Conservation (phyloP, 2,797 vertebrate species). For the Mus caroli region DNA sequence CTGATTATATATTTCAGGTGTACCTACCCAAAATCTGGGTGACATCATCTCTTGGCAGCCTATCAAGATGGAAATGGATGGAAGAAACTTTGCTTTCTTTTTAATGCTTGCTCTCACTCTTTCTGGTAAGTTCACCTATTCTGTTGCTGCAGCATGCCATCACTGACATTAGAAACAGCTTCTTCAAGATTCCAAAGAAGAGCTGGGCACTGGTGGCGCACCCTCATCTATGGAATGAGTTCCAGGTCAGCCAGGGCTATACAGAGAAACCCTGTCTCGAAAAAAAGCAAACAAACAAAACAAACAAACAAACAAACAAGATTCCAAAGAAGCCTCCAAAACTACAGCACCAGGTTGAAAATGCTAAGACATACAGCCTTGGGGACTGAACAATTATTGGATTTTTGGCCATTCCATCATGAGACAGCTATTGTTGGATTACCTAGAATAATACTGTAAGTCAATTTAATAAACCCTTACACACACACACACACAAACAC, state of each 20-base stretch:
- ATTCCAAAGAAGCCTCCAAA: not conserved
- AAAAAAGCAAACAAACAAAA: too few relatives aligned
- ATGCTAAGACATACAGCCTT: not conserved
- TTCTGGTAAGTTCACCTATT: not conserved
- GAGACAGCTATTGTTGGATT: not conserved
- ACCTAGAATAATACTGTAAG: not conserved
- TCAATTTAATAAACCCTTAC: not conserved
- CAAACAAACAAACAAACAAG: not conserved
- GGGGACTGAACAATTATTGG: not conserved
- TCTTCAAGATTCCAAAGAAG: too few relatives aligned
- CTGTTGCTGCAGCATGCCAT: not conserved
- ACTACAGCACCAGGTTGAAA: too few relatives aligned
- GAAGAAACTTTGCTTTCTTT: not conserved
- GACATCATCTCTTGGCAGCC: not conserved
- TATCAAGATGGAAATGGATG: not conserved
- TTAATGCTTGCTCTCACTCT: not conserved
- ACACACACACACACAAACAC: too few relatives aligned
- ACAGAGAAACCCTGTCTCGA: too few relatives aligned
- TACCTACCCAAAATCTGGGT: not conserved
- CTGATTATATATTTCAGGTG: not conserved
- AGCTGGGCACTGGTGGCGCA: too few relatives aligned
- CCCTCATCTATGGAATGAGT: too few relatives aligned
- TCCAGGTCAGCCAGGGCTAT: too few relatives aligned
- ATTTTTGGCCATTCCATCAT: not conserved
- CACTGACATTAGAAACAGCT: not conserved